Percentiles rank a stretch among this genome's conserved stretches.
Evolutionary conservation across 2,888 invertebrate species (phyloP).

Genomic region (Cheilosia scutellata): DNA sequence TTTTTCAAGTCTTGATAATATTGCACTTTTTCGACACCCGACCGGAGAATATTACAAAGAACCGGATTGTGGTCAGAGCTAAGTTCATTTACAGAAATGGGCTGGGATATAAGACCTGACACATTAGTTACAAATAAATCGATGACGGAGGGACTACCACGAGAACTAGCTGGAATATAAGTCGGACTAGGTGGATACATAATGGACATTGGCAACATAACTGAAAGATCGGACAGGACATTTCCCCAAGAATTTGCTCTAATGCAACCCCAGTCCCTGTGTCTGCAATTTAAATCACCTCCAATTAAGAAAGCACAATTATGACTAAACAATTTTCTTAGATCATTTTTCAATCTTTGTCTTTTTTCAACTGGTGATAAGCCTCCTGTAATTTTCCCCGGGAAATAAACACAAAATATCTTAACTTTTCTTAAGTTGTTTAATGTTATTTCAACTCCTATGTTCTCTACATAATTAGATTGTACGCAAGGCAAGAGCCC

Average conservation of each 20-base stretch:
- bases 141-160: constrained; percentile 32
- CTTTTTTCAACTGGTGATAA: background rate
- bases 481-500: background rate
- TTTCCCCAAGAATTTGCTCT: constrained; percentile 25
- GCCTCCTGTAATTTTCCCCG: background rate
- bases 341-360: background rate
- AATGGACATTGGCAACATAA: background rate
- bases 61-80: constrained; percentile 26
- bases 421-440: background rate
- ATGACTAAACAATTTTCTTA: constrained; percentile 9
- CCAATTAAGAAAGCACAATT: constrained; percentile 13
- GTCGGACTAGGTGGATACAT: constrained; percentile 19
- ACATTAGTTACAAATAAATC: constrained; percentile 33
- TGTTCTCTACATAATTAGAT: constrained; percentile 6
- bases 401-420: background rate
- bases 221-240: constrained; percentile 2
- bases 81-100: background rate
- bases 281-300: constrained; percentile 33
- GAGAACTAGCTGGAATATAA: constrained; percentile 24
- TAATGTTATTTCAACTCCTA: constrained; percentile 15
- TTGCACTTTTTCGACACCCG: background rate
- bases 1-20: constrained; percentile 4
- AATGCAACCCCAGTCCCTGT: constrained; percentile 1
- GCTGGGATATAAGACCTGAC: constrained; percentile 13
- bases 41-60: constrained; percentile 3